Evolutionary conservation across 2,797 vertebrate species (phyloP).

Genomic region (Rhabdomys pumilio): DNA sequence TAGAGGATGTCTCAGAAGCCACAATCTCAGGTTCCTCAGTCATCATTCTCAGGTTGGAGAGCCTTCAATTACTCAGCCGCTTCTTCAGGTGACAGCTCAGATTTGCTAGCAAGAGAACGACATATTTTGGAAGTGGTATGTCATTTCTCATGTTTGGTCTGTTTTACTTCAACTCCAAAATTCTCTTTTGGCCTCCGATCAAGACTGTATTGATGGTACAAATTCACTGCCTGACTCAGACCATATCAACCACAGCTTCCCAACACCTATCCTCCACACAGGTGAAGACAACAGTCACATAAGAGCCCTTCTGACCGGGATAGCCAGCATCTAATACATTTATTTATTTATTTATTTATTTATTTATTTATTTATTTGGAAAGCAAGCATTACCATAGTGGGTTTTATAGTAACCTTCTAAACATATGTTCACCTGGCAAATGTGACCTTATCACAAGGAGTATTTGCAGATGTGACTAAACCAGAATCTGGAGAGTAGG

Average conservation of each 20-base stretch:
- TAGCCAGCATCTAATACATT: not conserved
- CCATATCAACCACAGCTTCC: not conserved
- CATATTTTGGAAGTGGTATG: not conserved
- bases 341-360: too few relatives aligned
- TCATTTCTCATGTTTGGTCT: slow-evolving; percentile 6
- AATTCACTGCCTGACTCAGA: not conserved
- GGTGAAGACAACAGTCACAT: not conserved
- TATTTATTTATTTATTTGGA: not conserved
- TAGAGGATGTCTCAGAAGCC: not conserved
- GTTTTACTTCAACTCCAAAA: slow-evolving; percentile 12
- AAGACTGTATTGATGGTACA: not conserved
- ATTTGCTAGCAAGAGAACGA: not conserved
- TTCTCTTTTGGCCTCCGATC: not conserved
- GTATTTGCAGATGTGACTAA: not conserved
- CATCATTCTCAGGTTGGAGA: not conserved
- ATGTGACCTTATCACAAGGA: not conserved
- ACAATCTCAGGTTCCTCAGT: not conserved
- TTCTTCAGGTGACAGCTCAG: not conserved
- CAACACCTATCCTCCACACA: not conserved
- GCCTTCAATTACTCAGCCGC: not conserved
- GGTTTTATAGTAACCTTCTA: not conserved
- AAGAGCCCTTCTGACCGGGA: not conserved
- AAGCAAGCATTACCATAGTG: not conserved
- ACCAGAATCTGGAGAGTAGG: not conserved
- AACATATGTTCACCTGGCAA: not conserved